Conservation (phyloP, 2,888 invertebrate species). For the Sympetrum striolatum region DNA sequence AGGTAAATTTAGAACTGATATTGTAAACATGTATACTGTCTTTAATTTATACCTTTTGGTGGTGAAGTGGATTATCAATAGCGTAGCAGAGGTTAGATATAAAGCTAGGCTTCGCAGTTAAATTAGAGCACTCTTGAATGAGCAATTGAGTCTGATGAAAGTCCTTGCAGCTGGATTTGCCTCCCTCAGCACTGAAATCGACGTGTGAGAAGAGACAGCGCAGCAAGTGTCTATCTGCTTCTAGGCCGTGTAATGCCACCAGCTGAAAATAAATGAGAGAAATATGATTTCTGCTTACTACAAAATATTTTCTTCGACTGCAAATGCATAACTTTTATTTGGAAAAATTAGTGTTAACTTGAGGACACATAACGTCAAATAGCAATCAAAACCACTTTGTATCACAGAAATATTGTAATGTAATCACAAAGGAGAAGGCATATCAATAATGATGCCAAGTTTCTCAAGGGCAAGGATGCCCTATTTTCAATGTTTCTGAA, state of each 20-base stretch:
- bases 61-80: conserved; percentile 79
- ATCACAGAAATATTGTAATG: not conserved
- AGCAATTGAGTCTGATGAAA: conserved; percentile 74
- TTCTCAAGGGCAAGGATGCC: not conserved
- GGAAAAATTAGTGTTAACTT: no score
- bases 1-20: conserved; percentile 12
- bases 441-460: not conserved
- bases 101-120: conserved; percentile 86
- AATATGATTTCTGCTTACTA: not conserved
- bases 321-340: no score
- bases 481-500: not conserved
- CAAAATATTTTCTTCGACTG: not conserved
- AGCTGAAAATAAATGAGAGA: conserved; percentile 67
- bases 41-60: conserved; percentile 69
- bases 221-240: conserved; percentile 96
- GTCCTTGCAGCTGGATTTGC: conserved; percentile 56
- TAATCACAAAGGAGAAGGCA: not conserved
- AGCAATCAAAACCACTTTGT: not conserved
- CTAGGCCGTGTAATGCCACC: conserved; percentile 89
- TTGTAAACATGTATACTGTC: conserved; percentile 37
- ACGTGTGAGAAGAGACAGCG: conserved; percentile 91
- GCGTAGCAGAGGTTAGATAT: conserved; percentile 88
- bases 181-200: conserved; percentile 73
- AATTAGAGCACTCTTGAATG: conserved; percentile 76
- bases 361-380: not conserved